Percentiles rank a stretch among this genome's conserved stretches.
Conservation (phyloP, 2,797 vertebrate genomes). For the Petrocephalus schoutedeni region DNA sequence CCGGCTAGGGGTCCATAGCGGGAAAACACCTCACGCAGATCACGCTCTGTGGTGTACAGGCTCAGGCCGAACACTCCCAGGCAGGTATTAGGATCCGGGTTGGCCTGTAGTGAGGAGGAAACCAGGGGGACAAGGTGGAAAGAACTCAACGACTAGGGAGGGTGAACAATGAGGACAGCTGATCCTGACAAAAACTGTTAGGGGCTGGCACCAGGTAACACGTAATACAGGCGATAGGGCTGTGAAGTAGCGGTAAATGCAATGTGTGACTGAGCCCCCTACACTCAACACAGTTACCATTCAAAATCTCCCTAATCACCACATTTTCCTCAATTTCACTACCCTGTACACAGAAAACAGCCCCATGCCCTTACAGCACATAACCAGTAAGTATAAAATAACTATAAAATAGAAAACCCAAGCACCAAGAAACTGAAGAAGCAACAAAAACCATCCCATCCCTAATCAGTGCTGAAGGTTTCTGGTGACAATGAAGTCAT, state of each 20-base stretch:
- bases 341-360: background rate
- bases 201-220: background rate
- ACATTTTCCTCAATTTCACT: background rate
- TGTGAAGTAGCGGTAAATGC: background rate
- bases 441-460: background rate
- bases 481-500: background rate
- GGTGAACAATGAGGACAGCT: background rate
- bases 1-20: slow-evolving; percentile 81
- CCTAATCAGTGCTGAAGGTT: background rate
- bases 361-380: background rate
- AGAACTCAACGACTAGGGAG: background rate
- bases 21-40: slow-evolving; percentile 87
- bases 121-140: background rate
- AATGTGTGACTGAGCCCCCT: background rate
- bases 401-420: background rate
- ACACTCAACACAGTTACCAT: no score
- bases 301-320: background rate
- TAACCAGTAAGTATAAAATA: background rate
- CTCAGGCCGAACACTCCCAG: slow-evolving; percentile 89
- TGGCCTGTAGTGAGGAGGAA: slow-evolving; percentile 65
- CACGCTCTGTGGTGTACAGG: slow-evolving; percentile 87
- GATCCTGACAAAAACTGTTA: background rate
- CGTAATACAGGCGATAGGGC: background rate
- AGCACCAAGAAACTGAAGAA: background rate
- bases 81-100: slow-evolving; percentile 87